These are phyloP conservation scores for Caracal caracal DNA, from an alignment of 2,113 vertebrate species.

Conservation along the genomic window DNA sequence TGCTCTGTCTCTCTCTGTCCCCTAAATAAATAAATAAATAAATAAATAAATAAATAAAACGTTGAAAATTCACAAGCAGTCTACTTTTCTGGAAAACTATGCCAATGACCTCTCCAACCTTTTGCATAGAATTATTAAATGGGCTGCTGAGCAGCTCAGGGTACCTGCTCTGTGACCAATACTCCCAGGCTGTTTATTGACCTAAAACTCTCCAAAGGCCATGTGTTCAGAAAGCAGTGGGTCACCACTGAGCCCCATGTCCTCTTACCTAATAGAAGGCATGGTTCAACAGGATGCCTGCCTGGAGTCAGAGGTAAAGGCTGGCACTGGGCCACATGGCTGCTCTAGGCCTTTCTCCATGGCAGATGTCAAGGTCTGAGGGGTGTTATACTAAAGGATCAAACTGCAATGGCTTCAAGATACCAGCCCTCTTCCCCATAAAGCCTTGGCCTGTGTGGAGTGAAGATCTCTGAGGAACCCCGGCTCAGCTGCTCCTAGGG, in stretches of 20 bases:
- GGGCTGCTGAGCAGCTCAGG: background rate
- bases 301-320: background rate
- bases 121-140: background rate
- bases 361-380: slow-evolving; percentile 27
- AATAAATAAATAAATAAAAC: too few species aligned
- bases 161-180: background rate
- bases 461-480: background rate
- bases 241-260: background rate
- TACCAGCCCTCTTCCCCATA: background rate
- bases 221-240: background rate
- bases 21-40: too few species aligned
- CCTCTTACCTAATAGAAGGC: background rate
- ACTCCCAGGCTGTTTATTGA: background rate
- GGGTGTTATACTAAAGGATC: slow-evolving; percentile 21
- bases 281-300: background rate
- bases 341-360: background rate
- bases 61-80: background rate
- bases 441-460: background rate
- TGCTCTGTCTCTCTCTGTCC: too few species aligned
- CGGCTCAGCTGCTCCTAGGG: background rate
- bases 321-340: background rate
- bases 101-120: background rate
- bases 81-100: background rate
- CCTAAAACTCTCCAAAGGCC: background rate
- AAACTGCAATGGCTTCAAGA: background rate